These are phyloP conservation scores for Anastrepha obliqua DNA, from an alignment of 1,140 invertebrate genomes.

Conservation along the genomic window DNA sequence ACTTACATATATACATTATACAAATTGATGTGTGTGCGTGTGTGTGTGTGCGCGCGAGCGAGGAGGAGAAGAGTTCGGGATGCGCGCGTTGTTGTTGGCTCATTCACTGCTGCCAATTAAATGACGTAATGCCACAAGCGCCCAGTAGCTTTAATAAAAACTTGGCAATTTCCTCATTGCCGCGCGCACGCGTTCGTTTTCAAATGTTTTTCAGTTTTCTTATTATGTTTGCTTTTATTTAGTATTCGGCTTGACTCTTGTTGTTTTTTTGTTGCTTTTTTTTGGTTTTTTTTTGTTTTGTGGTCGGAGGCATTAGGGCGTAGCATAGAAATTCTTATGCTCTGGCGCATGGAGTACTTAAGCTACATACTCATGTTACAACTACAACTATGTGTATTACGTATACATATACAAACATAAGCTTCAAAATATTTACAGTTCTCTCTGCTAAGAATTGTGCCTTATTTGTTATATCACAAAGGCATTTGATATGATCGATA, in stretches of 20 bases:
- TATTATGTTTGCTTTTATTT: not conserved
- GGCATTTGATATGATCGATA: no score
- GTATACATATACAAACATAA: no score
- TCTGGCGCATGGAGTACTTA: not conserved
- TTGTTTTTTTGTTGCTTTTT: not conserved
- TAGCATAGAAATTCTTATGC: constrained; percentile 33
- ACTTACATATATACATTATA: not conserved
- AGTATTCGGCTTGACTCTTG: not conserved
- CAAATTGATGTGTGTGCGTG: not conserved
- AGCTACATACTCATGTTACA: no score
- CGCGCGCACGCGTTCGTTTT: constrained; percentile 29
- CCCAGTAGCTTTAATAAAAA: constrained; percentile 18
- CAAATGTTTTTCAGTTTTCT: not conserved
- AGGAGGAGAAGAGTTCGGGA: not conserved
- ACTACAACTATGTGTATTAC: no score
- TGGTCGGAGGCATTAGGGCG: not conserved
- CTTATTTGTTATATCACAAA: no score
- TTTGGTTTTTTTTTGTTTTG: not conserved
- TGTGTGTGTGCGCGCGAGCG: no score
- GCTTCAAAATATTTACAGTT: no score
- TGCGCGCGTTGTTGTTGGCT: not conserved
- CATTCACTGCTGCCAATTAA: constrained; percentile 36
- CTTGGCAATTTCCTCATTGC: constrained; percentile 32
- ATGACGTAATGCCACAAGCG: constrained; percentile 42
- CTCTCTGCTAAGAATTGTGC: no score